Conservation (phyloP, 2,113 vertebrate genomes). For the Oenanthe melanoleuca region DNA sequence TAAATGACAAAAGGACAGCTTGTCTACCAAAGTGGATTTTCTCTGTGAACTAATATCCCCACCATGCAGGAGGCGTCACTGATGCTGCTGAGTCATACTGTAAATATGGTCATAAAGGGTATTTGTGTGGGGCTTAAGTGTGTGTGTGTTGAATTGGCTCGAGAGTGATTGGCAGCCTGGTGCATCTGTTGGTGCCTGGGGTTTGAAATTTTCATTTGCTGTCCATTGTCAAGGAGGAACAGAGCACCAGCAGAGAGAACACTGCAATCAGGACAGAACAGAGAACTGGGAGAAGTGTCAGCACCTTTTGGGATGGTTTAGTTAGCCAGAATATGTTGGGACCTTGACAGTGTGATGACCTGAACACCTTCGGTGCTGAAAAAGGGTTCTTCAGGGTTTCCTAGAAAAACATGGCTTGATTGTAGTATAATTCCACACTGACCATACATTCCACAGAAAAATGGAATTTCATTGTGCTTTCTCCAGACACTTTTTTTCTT, state of each 20-base stretch:
- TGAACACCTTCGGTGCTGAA: not conserved
- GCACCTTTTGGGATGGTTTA: not conserved
- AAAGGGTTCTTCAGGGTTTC: not conserved
- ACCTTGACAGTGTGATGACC: not conserved
- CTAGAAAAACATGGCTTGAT: not conserved
- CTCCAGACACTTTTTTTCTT: not conserved
- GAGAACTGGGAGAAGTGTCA: no score
- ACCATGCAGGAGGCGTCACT: not conserved
- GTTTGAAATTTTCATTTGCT: not conserved
- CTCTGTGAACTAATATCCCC: not conserved
- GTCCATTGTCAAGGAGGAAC: not conserved
- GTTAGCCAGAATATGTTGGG: not conserved
- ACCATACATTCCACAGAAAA: not conserved
- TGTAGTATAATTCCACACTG: not conserved
- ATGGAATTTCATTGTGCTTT: not conserved
- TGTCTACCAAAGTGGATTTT: not conserved
- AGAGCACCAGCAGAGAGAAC: not conserved
- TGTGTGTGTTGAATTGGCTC: not conserved
- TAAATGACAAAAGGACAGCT: not conserved
- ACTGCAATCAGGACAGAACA: not conserved
- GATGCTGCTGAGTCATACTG: not conserved
- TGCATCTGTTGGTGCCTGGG: not conserved
- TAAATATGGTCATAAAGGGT: not conserved
- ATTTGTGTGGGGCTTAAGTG: not conserved
- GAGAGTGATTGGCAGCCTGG: not conserved